Conservation (phyloP, 64 coral and sea anemone species). For the Anthopleura sola region DNA sequence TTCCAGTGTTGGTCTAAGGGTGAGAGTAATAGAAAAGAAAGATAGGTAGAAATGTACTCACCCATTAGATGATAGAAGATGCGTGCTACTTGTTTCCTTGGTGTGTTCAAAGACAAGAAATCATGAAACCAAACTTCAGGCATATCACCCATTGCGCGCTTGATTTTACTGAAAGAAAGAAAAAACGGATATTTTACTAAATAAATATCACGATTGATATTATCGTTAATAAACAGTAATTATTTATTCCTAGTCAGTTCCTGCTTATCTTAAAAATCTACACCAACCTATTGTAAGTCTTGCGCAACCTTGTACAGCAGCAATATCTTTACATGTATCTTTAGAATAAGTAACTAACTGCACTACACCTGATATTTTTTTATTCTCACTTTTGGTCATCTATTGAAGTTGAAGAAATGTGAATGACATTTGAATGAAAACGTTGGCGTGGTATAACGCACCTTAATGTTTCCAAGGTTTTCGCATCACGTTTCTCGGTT, state of each 20-base stretch:
- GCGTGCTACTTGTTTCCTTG: background rate
- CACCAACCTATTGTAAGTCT: too few species aligned
- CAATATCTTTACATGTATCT: too few species aligned
- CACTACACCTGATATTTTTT: too few species aligned
- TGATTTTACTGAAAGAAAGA: constrained; percentile 1
- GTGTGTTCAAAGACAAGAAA: background rate
- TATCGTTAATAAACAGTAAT: too few species aligned
- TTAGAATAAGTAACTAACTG: too few species aligned
- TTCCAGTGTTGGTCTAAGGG: too few species aligned
- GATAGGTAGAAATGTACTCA: background rate
- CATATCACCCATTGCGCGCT: background rate
- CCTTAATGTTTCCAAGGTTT: background rate
- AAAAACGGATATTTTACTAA: background rate
- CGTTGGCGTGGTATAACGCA: background rate
- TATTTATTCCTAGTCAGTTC: too few species aligned
- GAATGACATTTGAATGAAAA: background rate
- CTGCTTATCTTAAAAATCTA: too few species aligned
- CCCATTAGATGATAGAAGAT: constrained; percentile 21
- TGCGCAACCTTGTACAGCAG: too few species aligned
- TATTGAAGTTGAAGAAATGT: too few species aligned
- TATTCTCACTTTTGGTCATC: background rate
- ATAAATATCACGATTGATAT: too few species aligned
- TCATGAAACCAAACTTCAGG: background rate
- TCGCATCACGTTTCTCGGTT: background rate
- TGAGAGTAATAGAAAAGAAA: too few species aligned